Conservation (phyloP, 2,113 vertebrate genomes). For the Oriolus oriolus region DNA sequence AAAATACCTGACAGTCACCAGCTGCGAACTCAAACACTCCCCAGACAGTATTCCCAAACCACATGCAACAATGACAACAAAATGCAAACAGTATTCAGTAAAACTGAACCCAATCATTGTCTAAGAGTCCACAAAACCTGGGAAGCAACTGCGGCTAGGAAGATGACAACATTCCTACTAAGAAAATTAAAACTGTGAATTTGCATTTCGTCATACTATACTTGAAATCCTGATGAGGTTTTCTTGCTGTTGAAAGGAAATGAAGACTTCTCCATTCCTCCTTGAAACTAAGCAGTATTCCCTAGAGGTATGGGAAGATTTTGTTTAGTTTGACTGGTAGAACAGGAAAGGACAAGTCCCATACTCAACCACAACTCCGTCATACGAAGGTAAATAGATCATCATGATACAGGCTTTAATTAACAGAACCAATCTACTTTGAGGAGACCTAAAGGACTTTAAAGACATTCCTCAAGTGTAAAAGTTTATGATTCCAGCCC, state of each 20-base stretch:
- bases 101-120: not conserved
- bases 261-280: not conserved
- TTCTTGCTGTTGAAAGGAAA: not conserved
- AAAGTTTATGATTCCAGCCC: not conserved
- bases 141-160: not conserved
- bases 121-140: not conserved
- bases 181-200: not conserved
- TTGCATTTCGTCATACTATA: not conserved
- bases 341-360: not conserved
- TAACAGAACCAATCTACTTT: not conserved
- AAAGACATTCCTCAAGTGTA: not conserved
- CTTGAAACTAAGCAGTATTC: not conserved
- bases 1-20: not conserved
- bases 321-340: not conserved
- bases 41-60: not conserved
- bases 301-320: not conserved
- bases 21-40: not conserved
- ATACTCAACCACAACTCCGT: not conserved
- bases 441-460: not conserved
- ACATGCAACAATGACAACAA: rapidly evolving
- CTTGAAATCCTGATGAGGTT: not conserved
- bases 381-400: not conserved
- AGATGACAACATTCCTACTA: not conserved
- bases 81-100: not conserved
- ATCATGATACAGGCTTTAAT: not conserved